These are phyloP conservation scores for Hyaena hyaena DNA, from an alignment of 2,113 vertebrate species.

Conservation along the genomic window DNA sequence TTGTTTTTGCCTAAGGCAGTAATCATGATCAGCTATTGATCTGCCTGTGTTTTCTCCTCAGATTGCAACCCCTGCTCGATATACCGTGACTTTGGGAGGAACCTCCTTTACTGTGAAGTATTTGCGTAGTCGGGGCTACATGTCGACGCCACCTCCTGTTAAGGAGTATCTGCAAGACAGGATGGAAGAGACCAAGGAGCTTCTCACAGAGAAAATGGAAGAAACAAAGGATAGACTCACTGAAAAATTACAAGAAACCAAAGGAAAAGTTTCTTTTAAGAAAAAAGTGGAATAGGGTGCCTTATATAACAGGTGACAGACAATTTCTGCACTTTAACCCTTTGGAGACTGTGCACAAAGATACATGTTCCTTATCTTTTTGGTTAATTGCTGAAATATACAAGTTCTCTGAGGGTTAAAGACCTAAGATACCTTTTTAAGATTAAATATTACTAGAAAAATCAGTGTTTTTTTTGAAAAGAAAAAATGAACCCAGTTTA, in stretches of 20 bases:
- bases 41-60: constrained; percentile 76
- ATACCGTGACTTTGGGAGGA: constrained; percentile 95
- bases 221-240: constrained; percentile 92
- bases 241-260: constrained; percentile 94
- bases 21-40: not conserved
- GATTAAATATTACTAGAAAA: constrained; percentile 62
- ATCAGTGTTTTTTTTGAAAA: constrained; percentile 71
- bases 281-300: constrained; percentile 92
- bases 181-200: constrained; percentile 90
- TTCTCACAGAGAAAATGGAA: constrained; percentile 93
- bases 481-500: constrained; percentile 47
- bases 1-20: not conserved
- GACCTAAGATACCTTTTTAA: constrained; percentile 58
- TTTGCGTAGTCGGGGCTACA: constrained; percentile 92
- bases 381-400: constrained; percentile 48
- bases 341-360: constrained; percentile 73
- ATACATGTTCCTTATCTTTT: constrained; percentile 65
- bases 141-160: constrained; percentile 95
- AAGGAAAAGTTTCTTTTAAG: constrained; percentile 96
- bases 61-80: constrained; percentile 97
- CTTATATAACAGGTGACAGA: constrained; percentile 54
- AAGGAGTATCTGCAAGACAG: constrained; percentile 94
- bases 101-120: constrained; percentile 96
- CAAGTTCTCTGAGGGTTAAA: constrained; percentile 70
- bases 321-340: constrained; percentile 79